Base-by-base conservation (phyloP, 1,140 invertebrate genomes). In the Pseudomyrmex pallidus region DNA sequence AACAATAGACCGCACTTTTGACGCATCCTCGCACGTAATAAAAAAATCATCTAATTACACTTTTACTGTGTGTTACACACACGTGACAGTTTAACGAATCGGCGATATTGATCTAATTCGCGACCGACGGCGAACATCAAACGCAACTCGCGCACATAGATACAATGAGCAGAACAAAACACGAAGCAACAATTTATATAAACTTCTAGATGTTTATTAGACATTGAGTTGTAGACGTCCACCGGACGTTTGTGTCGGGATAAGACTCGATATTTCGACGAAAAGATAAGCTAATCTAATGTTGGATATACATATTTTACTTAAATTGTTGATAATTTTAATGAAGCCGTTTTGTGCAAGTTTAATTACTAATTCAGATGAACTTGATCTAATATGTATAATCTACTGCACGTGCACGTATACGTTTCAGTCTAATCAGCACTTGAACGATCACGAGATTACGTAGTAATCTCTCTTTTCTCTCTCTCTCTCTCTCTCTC, bases 21-120 rank as follows among this genome's bases (percentile, higher is more conserved):
- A 66, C 15, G 13, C 46, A 46, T 44, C 20, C 25, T 25, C 52
- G 12, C 15, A 17, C 9, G 17, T 5, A 61, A 73, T 85, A 66
- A 52, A 59, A 59, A 82, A 44, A 66, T 73, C 13, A 59, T 25
- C 17, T 61, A 50, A 73, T 80, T 72, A 46, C 20, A 20, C 54
- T 61, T 72, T 2, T 3, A 70, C 0, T 4, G 17, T 0, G 13
- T 57, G 48, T 4, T 2, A 20, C 15, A 9, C 48, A 74, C 12
- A 59, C 46, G 2, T 59, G 59, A 8, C 25, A 22, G 67, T 85
- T 82, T 61, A 46, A 50, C 50, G 59, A 82, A 73, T 67, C 15
- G 8, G 12, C 22, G 44, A 74, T 82, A 82, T 85, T 59, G 50
- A 82, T 82, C 54, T 80, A 61, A 64, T 84, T 54, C 17, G 3